Conservation (phyloP, 2,113 vertebrate species). For the Ursus arctos region DNA sequence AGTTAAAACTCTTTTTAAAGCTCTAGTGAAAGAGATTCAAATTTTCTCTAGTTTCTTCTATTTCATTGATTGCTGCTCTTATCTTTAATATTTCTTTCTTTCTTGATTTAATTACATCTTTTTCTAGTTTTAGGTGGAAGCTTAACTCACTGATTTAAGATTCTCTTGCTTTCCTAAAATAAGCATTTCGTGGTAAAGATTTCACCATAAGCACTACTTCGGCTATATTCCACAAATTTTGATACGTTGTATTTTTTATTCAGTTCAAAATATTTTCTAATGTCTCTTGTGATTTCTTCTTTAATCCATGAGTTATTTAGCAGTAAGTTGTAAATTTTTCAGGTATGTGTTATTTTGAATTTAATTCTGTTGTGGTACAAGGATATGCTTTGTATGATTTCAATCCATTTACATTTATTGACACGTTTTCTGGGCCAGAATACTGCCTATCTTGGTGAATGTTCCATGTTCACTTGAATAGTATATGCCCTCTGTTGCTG, state of each 20-base stretch:
- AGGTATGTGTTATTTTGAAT: not conserved
- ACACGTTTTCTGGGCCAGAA: not conserved
- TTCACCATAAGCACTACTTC: not conserved
- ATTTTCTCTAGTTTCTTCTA: not conserved
- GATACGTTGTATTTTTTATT: not conserved
- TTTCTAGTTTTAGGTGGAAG: slow-evolving; percentile 3
- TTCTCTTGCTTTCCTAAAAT: not conserved
- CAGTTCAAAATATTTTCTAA: slow-evolving; percentile 21
- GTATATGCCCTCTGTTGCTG: not conserved
- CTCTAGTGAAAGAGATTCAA: not conserved
- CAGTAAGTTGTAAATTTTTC: not conserved
- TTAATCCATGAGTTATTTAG: slow-evolving; percentile 4
- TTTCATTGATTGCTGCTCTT: not conserved
- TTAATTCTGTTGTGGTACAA: slow-evolving; percentile 11
- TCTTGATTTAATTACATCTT: slow-evolving; percentile 14
- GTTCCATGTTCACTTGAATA: not conserved
- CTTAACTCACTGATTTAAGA: not conserved
- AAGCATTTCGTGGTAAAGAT: not conserved
- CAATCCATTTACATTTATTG: not conserved
- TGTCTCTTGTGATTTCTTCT: not conserved
- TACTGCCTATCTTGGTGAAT: not conserved
- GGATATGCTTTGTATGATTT: not conserved
- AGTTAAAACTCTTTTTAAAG: slow-evolving; percentile 14
- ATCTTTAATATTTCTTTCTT: not conserved
- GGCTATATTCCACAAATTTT: not conserved